Evolutionary conservation across 2,888 invertebrate genomes (phyloP), one percentile per base, ranked within the genome.

Genomic region (Ectropis crepuscularia): DNA sequence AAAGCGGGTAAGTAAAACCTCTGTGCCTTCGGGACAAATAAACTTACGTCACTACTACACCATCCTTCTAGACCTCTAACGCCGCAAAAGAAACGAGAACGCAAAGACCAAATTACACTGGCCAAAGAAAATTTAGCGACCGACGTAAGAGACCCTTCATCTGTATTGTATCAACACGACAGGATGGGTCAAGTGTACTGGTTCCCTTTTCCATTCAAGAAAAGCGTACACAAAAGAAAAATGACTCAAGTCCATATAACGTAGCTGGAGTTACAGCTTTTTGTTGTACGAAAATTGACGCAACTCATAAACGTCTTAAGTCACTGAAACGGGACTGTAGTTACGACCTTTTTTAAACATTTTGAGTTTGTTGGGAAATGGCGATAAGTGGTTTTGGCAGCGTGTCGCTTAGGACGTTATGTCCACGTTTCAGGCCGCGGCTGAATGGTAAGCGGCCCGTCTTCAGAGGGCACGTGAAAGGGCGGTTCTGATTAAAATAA

Each of bases 401-500:
- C 12, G 43, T 5, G 45, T 36, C 36, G 6, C 5, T 43, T 53
- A 53, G 28, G 51, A 9, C 51, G 0, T 45, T 51, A 41, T 6
- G 36, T n/a, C n/a, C 8, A 45, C 28, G 8, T 43, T 41, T 5
- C 2, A 12, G 50, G 9, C 8, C 12, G 45, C 12, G 38, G 42
- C 62, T 75, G 67, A 72, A 75, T 66, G 67, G 57, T 61, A 61
- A 63, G 65, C 68, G 69, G 61, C 72, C 59, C 72, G 38, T 73
- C 76, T 74, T 75, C 75, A 68, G 64, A 80, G 81, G 79, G 81
- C 57, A 61, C 57, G 54, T 63, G 53, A 53, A 51, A 47, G 62
- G 58, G 57, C 57, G 75, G 75, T 77, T 69, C 73, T 74, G 81
- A 85, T 83, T 81, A 82, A 83, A 83, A 82, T 82, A 83, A 82